phyloP scores from a whole-genome alignment of 2,113 vertebrate species.

The Larimichthys polyactis region DNA sequence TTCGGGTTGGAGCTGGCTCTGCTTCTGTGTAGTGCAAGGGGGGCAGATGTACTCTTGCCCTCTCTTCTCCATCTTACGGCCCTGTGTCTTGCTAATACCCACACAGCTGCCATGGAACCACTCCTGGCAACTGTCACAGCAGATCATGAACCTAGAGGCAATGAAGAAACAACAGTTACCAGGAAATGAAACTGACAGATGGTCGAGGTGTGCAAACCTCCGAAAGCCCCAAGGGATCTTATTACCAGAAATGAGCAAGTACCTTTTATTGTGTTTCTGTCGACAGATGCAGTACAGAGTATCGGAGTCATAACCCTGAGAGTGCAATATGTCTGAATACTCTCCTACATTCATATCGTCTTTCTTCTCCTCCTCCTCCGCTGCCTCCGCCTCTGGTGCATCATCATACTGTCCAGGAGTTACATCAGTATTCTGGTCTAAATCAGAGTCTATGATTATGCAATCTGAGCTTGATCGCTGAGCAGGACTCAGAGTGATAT shows the following conservation, averaged over 20 bases:
- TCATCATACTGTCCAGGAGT: conserved; percentile 69
- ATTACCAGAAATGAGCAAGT: conserved; percentile 31
- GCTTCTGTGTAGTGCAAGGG: conserved; percentile 87
- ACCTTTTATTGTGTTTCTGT: conserved; percentile 93
- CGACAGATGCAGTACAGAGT: conserved; percentile 91
- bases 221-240: conserved; percentile 6
- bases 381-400: conserved; percentile 42
- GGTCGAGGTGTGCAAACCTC: conserved; percentile 43
- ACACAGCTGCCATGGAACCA: conserved; percentile 96
- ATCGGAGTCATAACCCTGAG: conserved; percentile 86
- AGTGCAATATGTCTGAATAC: conserved; percentile 76
- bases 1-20: conserved; percentile 70
- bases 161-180: conserved; percentile 11
- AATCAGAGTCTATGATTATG: conserved; percentile 70
- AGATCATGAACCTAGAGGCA: conserved; percentile 93
- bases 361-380: conserved; percentile 19
- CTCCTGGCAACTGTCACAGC: conserved; percentile 93
- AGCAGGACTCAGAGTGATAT: conserved; percentile 69
- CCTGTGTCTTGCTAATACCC: conserved; percentile 89
- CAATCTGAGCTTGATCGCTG: conserved; percentile 75
- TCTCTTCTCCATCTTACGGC: conserved; percentile 86
- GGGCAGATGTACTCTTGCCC: conserved; percentile 92
- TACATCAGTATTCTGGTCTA: conserved; percentile 44
- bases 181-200: conserved; percentile 53
- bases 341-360: conserved; percentile 14